Percentiles rank a stretch among this genome's conserved stretches.
Conservation (phyloP, 2,113 vertebrate genomes). For the Aythya baeri region DNA sequence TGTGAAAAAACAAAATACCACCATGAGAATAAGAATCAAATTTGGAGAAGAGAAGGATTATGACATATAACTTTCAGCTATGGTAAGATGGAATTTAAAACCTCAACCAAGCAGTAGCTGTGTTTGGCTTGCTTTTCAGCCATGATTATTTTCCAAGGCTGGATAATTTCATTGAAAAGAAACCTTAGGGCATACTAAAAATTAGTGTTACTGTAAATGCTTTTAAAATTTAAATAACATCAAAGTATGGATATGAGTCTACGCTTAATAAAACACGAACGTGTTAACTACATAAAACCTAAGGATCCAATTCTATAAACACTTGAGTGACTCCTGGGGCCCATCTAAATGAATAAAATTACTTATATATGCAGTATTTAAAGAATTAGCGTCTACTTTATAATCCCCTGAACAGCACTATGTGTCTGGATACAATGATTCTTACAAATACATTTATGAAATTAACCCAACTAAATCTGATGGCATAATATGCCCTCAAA, state of each 20-base stretch:
- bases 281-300: not conserved
- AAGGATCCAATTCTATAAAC: not conserved
- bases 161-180: conserved; percentile 27
- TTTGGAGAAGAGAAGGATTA: not conserved
- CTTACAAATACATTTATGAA: not conserved
- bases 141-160: not conserved
- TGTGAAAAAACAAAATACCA: not conserved
- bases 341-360: not conserved
- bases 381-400: not conserved
- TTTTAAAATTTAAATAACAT: conserved; percentile 50
- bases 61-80: not conserved
- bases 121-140: conserved; percentile 24
- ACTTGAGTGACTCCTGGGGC: not conserved
- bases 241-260: not conserved
- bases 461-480: not conserved
- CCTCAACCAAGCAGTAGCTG: not conserved
- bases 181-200: conserved; percentile 14
- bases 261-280: not conserved
- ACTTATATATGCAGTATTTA: not conserved
- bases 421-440: not conserved
- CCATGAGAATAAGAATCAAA: not conserved
- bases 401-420: not conserved
- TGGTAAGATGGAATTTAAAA: not conserved
- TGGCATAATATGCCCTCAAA: not conserved
- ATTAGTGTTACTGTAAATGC: conserved; percentile 7